Evolutionary conservation across 2,113 vertebrate genomes (phyloP), one percentile per base, ranked within the genome.

Genomic region (Pipra filicauda): DNA sequence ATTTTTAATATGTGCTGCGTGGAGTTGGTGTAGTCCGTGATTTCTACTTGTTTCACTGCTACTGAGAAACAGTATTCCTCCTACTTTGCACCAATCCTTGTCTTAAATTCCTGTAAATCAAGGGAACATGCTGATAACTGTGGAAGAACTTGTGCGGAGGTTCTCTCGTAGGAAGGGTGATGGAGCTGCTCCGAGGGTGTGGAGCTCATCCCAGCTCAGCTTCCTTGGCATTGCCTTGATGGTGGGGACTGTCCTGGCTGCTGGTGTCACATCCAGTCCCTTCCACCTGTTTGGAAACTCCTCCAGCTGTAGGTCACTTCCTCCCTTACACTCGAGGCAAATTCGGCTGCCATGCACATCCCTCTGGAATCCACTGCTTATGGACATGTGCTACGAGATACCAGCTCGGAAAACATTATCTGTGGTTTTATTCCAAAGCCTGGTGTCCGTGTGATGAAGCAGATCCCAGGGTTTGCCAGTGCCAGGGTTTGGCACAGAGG

Each of bases 231-330:
- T 35, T 57, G 74, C 28, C 39, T 14, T 13, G 20, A 20, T 52
- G 80, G 35, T 57, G 44, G 41, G 73, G 46, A 30, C 49, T 41
- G 66, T 52, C 28, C 44, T 49, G 61, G 59, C 76, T 37, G 52
- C 84, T 73, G 64, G 19, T 55, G 70, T 30, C 73, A 22, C n/a
- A 57, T 67, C 57, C 11, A 23, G n/a, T 91, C 62, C 35, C 71
- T 8, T 91, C 80, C 91, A 88, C 95, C 95, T 97, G 95, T 77
- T 95, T 58, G 91, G 91, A 74, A 86, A n/a, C 82, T 91, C 83
- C 23, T 84, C 48, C 44, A 24, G 67, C 43, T n/a, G 51, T 31
- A 49, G 84, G 81, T 74, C 90, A 71, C 82, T 97, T 97, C 96
- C 95, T 95, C 55, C 67, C 61, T 23, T 66, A 27, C 49, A 94